Base-by-base conservation (phyloP, 2,113 vertebrate genomes). In the Coptodon bakossiorum region DNA sequence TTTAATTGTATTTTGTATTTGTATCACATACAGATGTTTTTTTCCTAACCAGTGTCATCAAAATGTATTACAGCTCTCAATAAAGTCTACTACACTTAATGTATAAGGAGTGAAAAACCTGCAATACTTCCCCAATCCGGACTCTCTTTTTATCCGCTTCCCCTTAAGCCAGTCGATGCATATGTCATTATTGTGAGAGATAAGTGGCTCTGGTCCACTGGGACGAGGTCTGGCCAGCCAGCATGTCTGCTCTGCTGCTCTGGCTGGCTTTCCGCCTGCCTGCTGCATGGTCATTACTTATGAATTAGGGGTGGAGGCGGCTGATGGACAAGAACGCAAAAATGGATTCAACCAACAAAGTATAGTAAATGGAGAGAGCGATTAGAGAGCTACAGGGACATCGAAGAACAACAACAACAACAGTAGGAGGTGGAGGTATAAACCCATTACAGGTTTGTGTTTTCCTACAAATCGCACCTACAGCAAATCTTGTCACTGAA, bases 231-330 rank as follows among this genome's bases (percentile, higher is more conserved):
- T 53, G 84, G 87, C 87, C 85, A 93, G 95, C 90, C 94, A 89
- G 40, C 83, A 43, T 81, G 94, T 94, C 95, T 96, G 90, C 93
- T 90, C 82, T 34, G 87, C 86, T 88, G 16, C 89, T 93, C 86
- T 68, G 88, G 48, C 87, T 82, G 83, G 86, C 80, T 53, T 61
- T 24, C 89, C 40, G 93, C 88, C 83, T 86, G 84, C 90, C 86
- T 90, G 90, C 90, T 93, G 92, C 90, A 79, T 34, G 87, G 57
- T 94, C 95, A 95, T 95, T 93, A 95, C 89, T 94, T 94, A 95
- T 95, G 85, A 89, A 96, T 94, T 90, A 95, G 84, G 84, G 90
- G 86, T 38, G 91, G 92, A 94, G 88, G 53, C 89, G 57, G 82
- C 27, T 78, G 92, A 93, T 80, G 90, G 82, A 86, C 81, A 56